Evolutionary conservation across 2,888 invertebrate genomes (phyloP).

Genomic region (Drymonia ruficornis): DNA sequence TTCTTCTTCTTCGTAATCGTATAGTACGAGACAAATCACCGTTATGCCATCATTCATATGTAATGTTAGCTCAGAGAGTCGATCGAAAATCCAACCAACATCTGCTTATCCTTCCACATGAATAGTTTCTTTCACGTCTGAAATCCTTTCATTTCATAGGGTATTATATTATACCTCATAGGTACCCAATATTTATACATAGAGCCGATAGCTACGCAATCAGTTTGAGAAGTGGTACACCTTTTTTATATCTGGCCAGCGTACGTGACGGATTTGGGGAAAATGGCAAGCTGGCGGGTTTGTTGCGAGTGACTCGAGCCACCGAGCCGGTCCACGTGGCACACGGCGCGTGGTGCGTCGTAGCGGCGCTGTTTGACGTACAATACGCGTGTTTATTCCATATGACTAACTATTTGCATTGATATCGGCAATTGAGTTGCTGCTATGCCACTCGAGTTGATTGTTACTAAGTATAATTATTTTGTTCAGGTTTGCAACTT

Average conservation of each 20-base stretch:
- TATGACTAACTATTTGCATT: not conserved
- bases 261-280: slow-evolving; percentile 30
- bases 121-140: not conserved
- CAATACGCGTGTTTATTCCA: slow-evolving; percentile 22
- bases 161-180: slow-evolving; percentile 26
- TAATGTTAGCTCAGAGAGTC: not conserved
- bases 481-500: too few relatives aligned
- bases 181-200: slow-evolving; percentile 7
- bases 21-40: too few relatives aligned
- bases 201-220: slow-evolving; percentile 20
- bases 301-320: slow-evolving; percentile 16
- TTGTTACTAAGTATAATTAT: too few relatives aligned
- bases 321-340: slow-evolving; percentile 9
- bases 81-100: not conserved
- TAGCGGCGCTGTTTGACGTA: slow-evolving; percentile 21
- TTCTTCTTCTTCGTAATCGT: too few relatives aligned
- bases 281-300: slow-evolving; percentile 4
- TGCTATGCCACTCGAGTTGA: not conserved
- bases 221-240: slow-evolving; percentile 35
- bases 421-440: slow-evolving; percentile 8
- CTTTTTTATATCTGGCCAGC: slow-evolving; percentile 37
- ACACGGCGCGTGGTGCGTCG: too few relatives aligned
- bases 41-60: too few relatives aligned
- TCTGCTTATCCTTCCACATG: not conserved
- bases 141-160: not conserved